Evolutionary conservation across 2,113 vertebrate species (phyloP), one percentile per base, ranked within the genome.

Genomic region (Dinomys branickii): DNA sequence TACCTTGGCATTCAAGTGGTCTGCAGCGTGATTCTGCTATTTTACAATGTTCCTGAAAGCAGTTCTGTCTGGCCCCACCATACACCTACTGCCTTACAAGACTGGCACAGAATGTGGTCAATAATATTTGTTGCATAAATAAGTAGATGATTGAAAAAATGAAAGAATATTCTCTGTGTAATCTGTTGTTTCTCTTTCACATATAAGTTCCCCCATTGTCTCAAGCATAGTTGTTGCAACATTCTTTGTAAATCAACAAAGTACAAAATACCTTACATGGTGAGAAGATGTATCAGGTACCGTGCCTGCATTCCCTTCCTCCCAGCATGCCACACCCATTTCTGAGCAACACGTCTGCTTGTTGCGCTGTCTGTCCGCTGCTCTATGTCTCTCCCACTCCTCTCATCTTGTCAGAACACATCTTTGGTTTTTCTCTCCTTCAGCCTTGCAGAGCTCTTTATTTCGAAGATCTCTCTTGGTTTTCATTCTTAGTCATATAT

Each of bases 151-250:
- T 59, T 81, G 41, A 75, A 96, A 83, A 86, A 85, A 59, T 52
- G 71, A 94, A 96, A 38, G 59, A 41, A 54, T 13, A 3, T 38
- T 58, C 63, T 94, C 6, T 6, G 3, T 16, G 38, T 67, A 41
- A 85, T 24, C 20, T 81, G 80, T 75, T 91, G 63, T 82, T 90
- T 95, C 54, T 89, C 41, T 88, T 52, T 84, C 54, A 85, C 47
- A 20, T 54, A 9, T 83, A 73, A 69, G 12, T 69, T 78, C 8
- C 35, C 7, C 17, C 44, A 38, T 38, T 77, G 11, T 81, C 19
- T 82, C 78, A 56, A 24, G 33, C 35, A 78, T 63, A 93, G 3
- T 83, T 20, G 2, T 30, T 69, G 14, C 78, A 78, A 78, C 8
- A 28, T 78, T 88, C 84, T 80, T 69, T 78, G 20, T 16, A 88